Conservation (phyloP, 2,113 vertebrate species). For the Psammodynastes pulverulentus region DNA sequence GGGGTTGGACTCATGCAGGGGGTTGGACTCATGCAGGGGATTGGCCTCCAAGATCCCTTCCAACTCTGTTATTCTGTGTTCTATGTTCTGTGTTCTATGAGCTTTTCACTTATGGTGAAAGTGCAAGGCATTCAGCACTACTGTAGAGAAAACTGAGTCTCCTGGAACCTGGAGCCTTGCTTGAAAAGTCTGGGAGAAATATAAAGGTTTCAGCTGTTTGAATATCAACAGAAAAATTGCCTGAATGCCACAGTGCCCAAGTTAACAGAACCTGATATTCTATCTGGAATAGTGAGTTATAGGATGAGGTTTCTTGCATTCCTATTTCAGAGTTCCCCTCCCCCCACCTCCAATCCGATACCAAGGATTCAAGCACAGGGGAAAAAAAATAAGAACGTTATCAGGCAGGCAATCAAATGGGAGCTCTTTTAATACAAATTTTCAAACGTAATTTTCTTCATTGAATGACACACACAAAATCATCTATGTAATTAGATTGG, state of each 20-base stretch:
- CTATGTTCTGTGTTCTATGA: no score
- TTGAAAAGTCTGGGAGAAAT: constrained; percentile 65
- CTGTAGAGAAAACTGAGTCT: constrained; percentile 11
- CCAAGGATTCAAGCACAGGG: constrained; percentile 19
- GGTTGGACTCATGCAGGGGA: no score
- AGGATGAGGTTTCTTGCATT: background rate
- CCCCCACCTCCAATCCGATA: background rate
- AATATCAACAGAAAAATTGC: constrained; percentile 64
- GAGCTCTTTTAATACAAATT: background rate
- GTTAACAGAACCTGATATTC: constrained; percentile 43
- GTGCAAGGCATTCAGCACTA: constrained; percentile 24
- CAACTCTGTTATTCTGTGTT: no score
- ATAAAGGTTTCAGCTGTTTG: constrained; percentile 63
- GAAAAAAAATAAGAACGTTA: constrained; percentile 18
- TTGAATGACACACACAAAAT: background rate
- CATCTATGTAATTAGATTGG: constrained; percentile 44
- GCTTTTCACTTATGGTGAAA: constrained; percentile 43
- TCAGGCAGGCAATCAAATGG: constrained; percentile 36
- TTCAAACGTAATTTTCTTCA: constrained; percentile 7
- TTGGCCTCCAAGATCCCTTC: no score
- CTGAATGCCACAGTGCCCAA: constrained; percentile 54
- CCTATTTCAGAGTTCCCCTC: background rate
- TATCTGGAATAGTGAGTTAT: constrained; percentile 30
- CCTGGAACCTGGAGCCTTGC: constrained; percentile 44
- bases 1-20: no score